Evolutionary conservation across 2,888 invertebrate species (phyloP).

Genomic region (Dexiosoma caninum): DNA sequence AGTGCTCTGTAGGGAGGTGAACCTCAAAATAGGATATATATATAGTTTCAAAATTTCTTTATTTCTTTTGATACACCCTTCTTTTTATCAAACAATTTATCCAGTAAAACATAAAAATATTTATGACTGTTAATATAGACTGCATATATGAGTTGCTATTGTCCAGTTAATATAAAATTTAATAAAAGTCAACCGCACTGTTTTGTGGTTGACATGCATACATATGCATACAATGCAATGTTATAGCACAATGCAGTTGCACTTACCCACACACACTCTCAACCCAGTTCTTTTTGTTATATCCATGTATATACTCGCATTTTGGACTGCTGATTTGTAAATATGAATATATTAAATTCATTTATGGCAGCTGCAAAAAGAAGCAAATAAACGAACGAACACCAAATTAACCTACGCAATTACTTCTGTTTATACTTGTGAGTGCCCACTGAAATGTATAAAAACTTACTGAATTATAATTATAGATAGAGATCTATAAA

Average conservation of each 20-base stretch:
- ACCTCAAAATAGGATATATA: no score
- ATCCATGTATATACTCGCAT: neutral
- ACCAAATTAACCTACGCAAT: conserved; percentile 8
- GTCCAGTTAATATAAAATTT: conserved; percentile 59
- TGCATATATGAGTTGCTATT: neutral
- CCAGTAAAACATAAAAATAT: neutral
- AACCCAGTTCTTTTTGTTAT: no score
- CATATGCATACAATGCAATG: neutral
- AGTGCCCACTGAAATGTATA: neutral
- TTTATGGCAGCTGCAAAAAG: neutral
- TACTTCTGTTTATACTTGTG: neutral
- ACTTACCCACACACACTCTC: neutral
- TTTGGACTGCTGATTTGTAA: neutral
- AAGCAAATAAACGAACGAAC: neutral
- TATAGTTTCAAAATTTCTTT: neutral
- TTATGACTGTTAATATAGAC: neutral
- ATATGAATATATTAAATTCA: conserved; percentile 10
- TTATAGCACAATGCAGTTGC: neutral
- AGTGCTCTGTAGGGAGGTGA: no score
- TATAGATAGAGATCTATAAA: neutral
- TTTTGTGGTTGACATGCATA: conserved; percentile 54
- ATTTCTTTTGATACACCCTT: neutral
- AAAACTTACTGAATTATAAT: neutral
- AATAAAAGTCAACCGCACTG: conserved; percentile 57
- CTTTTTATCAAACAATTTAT: neutral